A percentile compares a stretch with the other conserved stretches of the same genome.
Evolutionary conservation across 2,797 vertebrate species (phyloP).

Genomic region (Sebastes cheni): DNA sequence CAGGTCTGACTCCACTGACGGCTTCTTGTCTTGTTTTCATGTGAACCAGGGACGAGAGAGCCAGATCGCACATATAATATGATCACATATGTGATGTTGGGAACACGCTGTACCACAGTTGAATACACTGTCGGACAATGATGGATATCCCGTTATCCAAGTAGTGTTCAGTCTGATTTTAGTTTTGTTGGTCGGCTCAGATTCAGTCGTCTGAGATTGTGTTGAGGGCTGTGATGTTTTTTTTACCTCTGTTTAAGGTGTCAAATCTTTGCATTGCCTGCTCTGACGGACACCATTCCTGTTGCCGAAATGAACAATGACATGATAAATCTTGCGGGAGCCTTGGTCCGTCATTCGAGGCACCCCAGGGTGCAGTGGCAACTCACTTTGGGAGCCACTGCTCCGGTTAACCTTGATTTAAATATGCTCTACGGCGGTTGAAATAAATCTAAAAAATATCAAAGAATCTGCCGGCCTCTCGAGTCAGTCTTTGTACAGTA

Average conservation of each 20-base stretch:
- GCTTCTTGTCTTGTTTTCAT: too few relatives aligned
- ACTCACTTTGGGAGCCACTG: background rate
- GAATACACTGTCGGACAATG: background rate
- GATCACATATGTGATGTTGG: background rate
- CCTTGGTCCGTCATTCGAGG: background rate
- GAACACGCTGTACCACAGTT: background rate
- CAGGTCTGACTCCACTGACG: too few relatives aligned
- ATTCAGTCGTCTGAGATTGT: background rate
- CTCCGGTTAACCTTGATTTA: conserved; percentile 29
- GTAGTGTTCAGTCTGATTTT: background rate
- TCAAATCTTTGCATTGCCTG: too few relatives aligned
- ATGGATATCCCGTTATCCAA: background rate
- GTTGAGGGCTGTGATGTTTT: background rate
- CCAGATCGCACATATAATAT: too few relatives aligned
- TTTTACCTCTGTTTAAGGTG: background rate
- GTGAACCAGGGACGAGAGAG: background rate
- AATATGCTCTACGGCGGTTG: conserved; percentile 10
- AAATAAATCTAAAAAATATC: conserved; percentile 19
- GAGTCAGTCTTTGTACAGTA: conserved; percentile 31
- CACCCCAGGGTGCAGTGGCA: too few relatives aligned
- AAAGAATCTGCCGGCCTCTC: conserved; percentile 31
- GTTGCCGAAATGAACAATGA: background rate
- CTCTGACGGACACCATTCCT: background rate
- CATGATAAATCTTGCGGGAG: background rate
- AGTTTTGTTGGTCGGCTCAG: background rate